phyloP scores from a whole-genome alignment of 92 coral and sea anemone species.

The Siderastrea radians region DNA sequence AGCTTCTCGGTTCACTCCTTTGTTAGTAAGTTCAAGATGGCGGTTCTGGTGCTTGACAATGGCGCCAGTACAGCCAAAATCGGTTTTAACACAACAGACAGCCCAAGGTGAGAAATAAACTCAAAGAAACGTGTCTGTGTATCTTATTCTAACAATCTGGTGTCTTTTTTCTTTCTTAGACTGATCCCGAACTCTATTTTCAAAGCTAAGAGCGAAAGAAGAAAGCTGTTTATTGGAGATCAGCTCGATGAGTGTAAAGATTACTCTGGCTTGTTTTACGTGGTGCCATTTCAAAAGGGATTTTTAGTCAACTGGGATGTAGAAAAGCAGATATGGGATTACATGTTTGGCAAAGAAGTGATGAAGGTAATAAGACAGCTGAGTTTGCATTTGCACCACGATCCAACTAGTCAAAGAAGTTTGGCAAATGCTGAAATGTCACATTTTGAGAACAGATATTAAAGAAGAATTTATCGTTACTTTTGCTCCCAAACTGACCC shows the following conservation, averaged over 20 bases:
- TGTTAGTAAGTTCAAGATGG: constrained; percentile 81
- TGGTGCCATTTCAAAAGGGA: constrained; percentile 96
- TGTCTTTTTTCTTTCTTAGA: constrained; percentile 51
- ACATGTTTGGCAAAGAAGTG: constrained; percentile 93
- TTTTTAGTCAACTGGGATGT: constrained; percentile 96
- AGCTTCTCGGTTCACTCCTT: not conserved
- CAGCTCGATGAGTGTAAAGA: constrained; percentile 98
- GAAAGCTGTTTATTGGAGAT: constrained; percentile 94
- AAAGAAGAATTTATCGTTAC: too few relatives aligned
- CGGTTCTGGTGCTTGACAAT: constrained; percentile 90
- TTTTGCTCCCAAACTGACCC: too few relatives aligned
- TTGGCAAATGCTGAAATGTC: too few relatives aligned
- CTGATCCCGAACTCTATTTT: constrained; percentile 89
- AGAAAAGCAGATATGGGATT: constrained; percentile 99
- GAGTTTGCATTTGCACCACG: too few relatives aligned
- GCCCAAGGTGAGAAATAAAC: constrained; percentile 74
- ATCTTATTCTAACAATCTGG: not conserved
- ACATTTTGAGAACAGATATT: too few relatives aligned
- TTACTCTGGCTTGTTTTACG: constrained; percentile 92
- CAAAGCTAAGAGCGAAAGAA: constrained; percentile 95
- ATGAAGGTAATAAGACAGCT: constrained; percentile 74
- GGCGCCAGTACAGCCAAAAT: constrained; percentile 88
- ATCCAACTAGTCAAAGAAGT: too few relatives aligned
- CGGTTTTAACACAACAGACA: constrained; percentile 75
- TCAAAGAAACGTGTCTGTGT: not conserved